Conservation (phyloP, 2,888 invertebrate species). For the Xanthorhoe spadicearia region DNA sequence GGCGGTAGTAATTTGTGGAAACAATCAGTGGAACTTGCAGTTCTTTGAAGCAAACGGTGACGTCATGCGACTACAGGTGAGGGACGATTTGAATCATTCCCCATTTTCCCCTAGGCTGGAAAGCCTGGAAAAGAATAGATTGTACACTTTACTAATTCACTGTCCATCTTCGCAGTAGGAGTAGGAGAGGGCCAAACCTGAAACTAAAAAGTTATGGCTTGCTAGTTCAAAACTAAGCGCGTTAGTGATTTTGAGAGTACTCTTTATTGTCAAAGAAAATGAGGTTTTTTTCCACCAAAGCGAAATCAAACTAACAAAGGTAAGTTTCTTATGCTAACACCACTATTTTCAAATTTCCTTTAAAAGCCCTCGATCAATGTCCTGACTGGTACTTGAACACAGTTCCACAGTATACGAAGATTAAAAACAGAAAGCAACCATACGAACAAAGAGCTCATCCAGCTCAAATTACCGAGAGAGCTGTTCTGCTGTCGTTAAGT, state of each 20-base stretch:
- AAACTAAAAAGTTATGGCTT: too few species aligned
- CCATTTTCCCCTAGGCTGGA: not conserved
- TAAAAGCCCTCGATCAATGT: not conserved
- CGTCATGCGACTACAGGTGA: not conserved
- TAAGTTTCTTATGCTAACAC: too few species aligned
- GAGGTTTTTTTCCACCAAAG: too few species aligned
- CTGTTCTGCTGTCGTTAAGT: slow-evolving; percentile 56
- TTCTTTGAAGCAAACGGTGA: not conserved
- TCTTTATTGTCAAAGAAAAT: too few species aligned
- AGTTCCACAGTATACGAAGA: not conserved
- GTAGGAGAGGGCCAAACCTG: too few species aligned
- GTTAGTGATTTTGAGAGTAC: too few species aligned
- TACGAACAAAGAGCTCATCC: slow-evolving; percentile 6
- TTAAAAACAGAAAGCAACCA: slow-evolving; percentile 18
- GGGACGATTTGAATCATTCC: not conserved
- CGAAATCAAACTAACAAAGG: too few species aligned
- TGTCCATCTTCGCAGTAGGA: too few species aligned
- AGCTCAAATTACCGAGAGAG: slow-evolving; percentile 52
- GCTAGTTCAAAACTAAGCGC: too few species aligned
- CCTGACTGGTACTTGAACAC: not conserved
- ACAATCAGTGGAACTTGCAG: not conserved
- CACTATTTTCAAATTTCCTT: not conserved
- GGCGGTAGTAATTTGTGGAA: not conserved
- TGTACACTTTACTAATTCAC: too few species aligned
- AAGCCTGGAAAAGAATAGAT: not conserved